Percentiles rank a stretch among this genome's conserved stretches.
These are phyloP conservation scores for Trochalopteron elliotii DNA, from an alignment of 2,113 vertebrate genomes.

Conservation along the genomic window DNA sequence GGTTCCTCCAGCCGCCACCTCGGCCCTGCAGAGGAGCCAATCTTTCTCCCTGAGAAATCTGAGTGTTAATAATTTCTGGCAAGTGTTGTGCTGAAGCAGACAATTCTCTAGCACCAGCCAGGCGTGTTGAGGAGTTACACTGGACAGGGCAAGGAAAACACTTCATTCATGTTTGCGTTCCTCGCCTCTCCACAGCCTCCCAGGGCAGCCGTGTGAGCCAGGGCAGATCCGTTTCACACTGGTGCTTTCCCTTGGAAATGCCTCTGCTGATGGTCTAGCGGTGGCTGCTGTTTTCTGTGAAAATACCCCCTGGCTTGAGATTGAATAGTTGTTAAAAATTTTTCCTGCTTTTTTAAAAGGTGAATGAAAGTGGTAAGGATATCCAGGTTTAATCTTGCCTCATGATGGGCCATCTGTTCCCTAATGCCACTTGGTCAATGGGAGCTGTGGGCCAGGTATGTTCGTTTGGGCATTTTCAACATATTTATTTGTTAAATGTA, in stretches of 20 bases:
- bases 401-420: not conserved
- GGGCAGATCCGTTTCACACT: not conserved
- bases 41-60: not conserved
- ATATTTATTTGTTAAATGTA: not conserved
- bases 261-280: not conserved
- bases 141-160: constrained; percentile 9
- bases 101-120: not conserved
- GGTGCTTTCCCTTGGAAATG: not conserved
- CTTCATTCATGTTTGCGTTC: not conserved
- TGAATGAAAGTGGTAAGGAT: not conserved
- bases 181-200: not conserved
- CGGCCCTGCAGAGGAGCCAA: not conserved
- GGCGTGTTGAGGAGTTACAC: not conserved
- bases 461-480: not conserved
- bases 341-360: not conserved
- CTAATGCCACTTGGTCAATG: not conserved
- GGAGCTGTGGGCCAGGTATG: not conserved
- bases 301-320: not conserved
- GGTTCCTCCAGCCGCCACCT: not conserved
- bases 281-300: not conserved
- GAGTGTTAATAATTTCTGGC: constrained; percentile 51
- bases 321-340: accelerated
- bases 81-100: constrained; percentile 46
- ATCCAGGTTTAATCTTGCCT: not conserved
- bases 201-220: accelerated